Base-by-base conservation (phyloP, 2,797 vertebrate genomes). In the Todus mexicanus region DNA sequence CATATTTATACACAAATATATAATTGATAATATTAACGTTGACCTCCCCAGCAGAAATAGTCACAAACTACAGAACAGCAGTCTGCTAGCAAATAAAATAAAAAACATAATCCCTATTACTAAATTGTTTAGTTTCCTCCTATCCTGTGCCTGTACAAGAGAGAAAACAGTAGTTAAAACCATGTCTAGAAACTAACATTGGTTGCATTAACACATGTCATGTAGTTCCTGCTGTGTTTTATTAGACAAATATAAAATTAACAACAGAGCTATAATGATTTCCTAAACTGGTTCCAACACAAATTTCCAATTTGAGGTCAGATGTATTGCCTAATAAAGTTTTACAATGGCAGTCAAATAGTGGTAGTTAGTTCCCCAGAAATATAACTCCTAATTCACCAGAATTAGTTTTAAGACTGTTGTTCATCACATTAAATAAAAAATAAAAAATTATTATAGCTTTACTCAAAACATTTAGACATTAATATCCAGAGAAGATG, bases 211-310 rank as follows among this genome's bases (percentile, higher is more conserved):
- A 75, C n/a, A 4, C 75, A 91, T 81, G 96, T 95, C 96, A 80
- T 87, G 90, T 96, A 97, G 97, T 95, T 98, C 98, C 98, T 93
- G 94, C 98, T 98, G 97, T 96, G 97, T 99, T 99, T 99, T 99
- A 99, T 98, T 98, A 97, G 98, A 98, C 98, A 98, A 98, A 98
- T 98, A 98, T 99, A 99, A 99, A 99, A 99, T 99, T 99, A 99
- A 99, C 98, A 99, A 97, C 98, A 99, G 98, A 98, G 97, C 97
- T 97, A 96, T 98, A 98, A 98, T 98, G 97, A 97, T 98, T 97
- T 97, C 97, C 97, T 97, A 98, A 97, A 96, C 98, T 93, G 94
- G 97, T 98, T 98, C 98, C 98, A 98, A 98, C 98, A 98, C 98
- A 98, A 98, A 99, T 98, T 98, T 98, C 98, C 98, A 98, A 98